phyloP scores from a whole-genome alignment of 1,140 invertebrate genomes.

The Harpegnathos saltator region DNA sequence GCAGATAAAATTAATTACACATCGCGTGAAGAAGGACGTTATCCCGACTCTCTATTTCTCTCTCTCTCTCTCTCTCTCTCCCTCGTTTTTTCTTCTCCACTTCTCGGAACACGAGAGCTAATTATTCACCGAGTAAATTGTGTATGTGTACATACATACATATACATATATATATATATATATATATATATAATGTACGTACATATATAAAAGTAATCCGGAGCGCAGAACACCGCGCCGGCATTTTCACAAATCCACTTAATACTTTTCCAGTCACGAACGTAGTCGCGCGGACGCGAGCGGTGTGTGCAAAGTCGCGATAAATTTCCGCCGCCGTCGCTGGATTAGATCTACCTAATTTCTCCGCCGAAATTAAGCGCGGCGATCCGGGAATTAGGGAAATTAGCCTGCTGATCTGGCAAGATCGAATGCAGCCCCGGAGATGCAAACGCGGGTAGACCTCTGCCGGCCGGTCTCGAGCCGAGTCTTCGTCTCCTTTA shows the following conservation, averaged over 20 bases:
- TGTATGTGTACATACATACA: no score
- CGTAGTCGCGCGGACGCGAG: neutral
- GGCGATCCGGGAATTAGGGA: slow-evolving; percentile 31
- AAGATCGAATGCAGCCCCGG: neutral
- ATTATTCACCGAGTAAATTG: slow-evolving; percentile 44
- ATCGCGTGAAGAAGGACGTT: neutral
- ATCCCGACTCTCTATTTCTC: neutral
- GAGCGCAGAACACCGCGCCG: neutral
- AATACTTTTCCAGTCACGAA: slow-evolving; percentile 54
- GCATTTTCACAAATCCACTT: slow-evolving; percentile 25
- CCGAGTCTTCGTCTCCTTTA: slow-evolving; percentile 36
- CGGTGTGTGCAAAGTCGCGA: slow-evolving; percentile 13
- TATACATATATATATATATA: no score
- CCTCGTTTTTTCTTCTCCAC: neutral
- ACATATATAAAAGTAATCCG: slow-evolving; percentile 33
- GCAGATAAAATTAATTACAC: slow-evolving; percentile 40
- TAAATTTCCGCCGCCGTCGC: slow-evolving; percentile 23
- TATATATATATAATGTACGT: no score
- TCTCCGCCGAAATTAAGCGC: slow-evolving; percentile 52
- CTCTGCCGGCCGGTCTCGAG: no score
- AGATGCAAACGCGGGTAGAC: no score
- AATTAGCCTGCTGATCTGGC: slow-evolving; percentile 42
- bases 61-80: neutral
- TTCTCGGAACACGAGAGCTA: neutral
- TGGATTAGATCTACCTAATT: slow-evolving; percentile 52